Evolutionary conservation across 2,888 invertebrate species (phyloP).

Genomic region (Hylaea fasciaria): DNA sequence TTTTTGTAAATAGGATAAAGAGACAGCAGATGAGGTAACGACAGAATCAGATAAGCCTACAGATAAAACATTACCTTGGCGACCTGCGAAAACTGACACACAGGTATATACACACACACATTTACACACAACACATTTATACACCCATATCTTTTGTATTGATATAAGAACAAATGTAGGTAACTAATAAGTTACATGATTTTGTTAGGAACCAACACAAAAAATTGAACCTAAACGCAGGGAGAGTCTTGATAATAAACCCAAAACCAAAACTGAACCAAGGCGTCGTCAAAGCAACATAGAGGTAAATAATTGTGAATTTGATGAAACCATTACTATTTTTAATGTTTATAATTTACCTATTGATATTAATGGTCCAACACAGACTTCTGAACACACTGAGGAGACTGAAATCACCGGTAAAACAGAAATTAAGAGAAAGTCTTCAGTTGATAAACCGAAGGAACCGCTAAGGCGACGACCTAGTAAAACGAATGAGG

Average conservation of each 20-base stretch:
- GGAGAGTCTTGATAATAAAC: constrained; percentile 54
- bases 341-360: not conserved
- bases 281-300: constrained; percentile 57
- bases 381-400: constrained; percentile 49
- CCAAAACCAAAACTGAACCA: constrained; percentile 34
- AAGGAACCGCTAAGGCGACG: constrained; percentile 54
- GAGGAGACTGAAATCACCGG: constrained; percentile 52
- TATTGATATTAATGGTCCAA: constrained; percentile 23
- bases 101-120: constrained; percentile 56
- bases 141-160: constrained; percentile 21
- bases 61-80: constrained; percentile 73
- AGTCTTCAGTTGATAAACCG: constrained; percentile 48
- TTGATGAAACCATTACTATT: not conserved
- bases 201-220: constrained; percentile 60
- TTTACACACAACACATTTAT: constrained; percentile 43
- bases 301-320: constrained; percentile 54
- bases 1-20: constrained; percentile 78
- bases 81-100: constrained; percentile 74
- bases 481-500: constrained; percentile 55
- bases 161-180: not conserved
- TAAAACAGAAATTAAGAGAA: constrained; percentile 53
- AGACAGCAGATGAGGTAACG: constrained; percentile 62
- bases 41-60: constrained; percentile 64
- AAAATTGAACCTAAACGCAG: constrained; percentile 63
- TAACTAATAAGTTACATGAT: constrained; percentile 28